Evolutionary conservation across 2,888 invertebrate genomes (phyloP), one percentile per base, ranked within the genome.

Genomic region (Cecidostiba fungosa): DNA sequence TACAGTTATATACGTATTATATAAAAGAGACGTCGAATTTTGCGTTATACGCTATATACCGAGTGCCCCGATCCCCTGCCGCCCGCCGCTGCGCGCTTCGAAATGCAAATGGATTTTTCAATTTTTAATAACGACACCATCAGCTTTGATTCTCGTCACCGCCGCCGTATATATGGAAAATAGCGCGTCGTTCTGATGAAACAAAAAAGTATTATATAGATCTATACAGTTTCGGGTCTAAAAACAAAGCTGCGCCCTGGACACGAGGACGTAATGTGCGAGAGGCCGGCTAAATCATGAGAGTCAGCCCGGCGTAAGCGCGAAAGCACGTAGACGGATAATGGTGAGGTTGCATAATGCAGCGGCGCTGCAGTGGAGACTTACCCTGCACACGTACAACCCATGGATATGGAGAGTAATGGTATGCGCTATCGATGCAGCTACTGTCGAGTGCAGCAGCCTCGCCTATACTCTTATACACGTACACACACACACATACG

Each of bases 321-420:
- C 59, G 77, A 62, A 74, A 62, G 73, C 77, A 73, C 86, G 77
- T 78, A 74, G 81, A 74, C 47, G 84, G 84, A 78, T 86, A 86
- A 86, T 86, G 84, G 82, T 50, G 81, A 86, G 77, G 73, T 86
- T 73, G 78, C 84, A 84, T 84, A 86, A 86, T 86, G 80, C 69
- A 82, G 23, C 43, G 39, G 39, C 69, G 77, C 16, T 39, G 39
- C 14, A 1, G 12, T n/a, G 36, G 39, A 39, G 70, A 32, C 36
- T 70, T 36, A 36, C 70, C 50, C 29, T 12, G 8, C 8, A 39
- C 29, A n/a, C 26, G 12, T 39, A 39, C 16, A 6, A 3, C 19
- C 69, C 32, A 1, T 19, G 39, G 66, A 47, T 47, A 79, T 19
- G 43, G 77, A 77, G 78, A 79, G 66, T 84, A 82, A 83, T 59